Percentiles rank a stretch among this genome's conserved stretches.
Conservation (phyloP, 2,888 invertebrate species). For the Drosophila fungiperda region DNA sequence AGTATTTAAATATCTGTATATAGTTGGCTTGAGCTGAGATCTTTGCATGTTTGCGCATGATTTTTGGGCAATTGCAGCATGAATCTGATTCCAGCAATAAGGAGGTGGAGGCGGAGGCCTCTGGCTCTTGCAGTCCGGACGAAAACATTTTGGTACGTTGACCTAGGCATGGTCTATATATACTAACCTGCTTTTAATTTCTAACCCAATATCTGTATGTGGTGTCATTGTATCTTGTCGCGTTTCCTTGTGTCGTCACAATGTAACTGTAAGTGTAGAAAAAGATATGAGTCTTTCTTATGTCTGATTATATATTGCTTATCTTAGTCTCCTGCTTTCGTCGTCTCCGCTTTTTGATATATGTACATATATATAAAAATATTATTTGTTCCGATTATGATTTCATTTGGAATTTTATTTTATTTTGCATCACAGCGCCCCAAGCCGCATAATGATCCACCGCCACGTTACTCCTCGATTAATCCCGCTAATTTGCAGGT, state of each 20-base stretch:
- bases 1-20: not conserved
- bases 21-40: slow-evolving; percentile 30
- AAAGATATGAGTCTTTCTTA: slow-evolving; percentile 53
- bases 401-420: slow-evolving; percentile 39
- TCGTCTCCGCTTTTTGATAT: slow-evolving; percentile 6
- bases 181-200: slow-evolving; percentile 67
- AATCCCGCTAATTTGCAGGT: slow-evolving; percentile 85
- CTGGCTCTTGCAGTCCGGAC: slow-evolving; percentile 90
- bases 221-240: slow-evolving; percentile 12
- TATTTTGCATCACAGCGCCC: slow-evolving; percentile 71
- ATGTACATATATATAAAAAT: slow-evolving; percentile 11
- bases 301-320: slow-evolving; percentile 26
- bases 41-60: slow-evolving; percentile 66
- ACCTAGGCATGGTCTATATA: slow-evolving; percentile 22
- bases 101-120: slow-evolving; percentile 87
- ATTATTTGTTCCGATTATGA: slow-evolving; percentile 31
- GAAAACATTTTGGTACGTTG: slow-evolving; percentile 89
- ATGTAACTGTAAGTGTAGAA: slow-evolving; percentile 64
- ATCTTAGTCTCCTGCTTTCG: slow-evolving; percentile 12
- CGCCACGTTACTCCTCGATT: slow-evolving; percentile 85
- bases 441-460: slow-evolving; percentile 82
- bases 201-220: slow-evolving; percentile 34
- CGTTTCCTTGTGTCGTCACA: slow-evolving; percentile 52
- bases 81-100: slow-evolving; percentile 86
- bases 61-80: slow-evolving; percentile 85